Conservation (phyloP, 2,113 vertebrate species). For the Nothocercus julius region DNA sequence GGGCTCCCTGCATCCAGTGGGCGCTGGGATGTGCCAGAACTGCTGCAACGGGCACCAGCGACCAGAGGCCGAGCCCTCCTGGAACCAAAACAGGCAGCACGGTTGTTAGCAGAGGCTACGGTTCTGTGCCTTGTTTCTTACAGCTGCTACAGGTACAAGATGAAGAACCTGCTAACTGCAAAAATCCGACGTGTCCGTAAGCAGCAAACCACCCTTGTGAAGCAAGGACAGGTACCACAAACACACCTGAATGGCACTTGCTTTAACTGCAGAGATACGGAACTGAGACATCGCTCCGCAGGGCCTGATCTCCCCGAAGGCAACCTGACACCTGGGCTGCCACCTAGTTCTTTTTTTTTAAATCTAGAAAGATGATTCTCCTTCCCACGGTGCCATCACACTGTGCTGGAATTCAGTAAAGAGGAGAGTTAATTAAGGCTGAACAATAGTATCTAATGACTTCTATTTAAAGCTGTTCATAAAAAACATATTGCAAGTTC, state of each 20-base stretch:
- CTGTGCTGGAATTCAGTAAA: conserved; percentile 55
- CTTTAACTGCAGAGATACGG: not conserved
- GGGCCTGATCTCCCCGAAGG: not conserved
- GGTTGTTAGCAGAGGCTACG: not conserved
- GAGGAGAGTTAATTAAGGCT: conserved; percentile 68
- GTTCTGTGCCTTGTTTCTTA: not conserved
- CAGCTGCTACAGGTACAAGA: not conserved
- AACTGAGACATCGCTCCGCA: not conserved
- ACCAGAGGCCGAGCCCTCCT: not conserved
- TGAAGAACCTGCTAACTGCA: too few species aligned
- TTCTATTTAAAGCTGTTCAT: conserved; percentile 67
- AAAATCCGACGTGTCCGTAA: not conserved
- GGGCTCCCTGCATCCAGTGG: not conserved
- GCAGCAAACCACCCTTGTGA: not conserved
- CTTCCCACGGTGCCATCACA: not conserved
- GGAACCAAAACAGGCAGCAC: rapidly evolving
- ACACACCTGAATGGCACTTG: rapidly evolving
- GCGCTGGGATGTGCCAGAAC: not conserved
- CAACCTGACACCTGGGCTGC: not conserved
- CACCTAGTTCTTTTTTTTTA: not conserved
- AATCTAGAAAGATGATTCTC: conserved; percentile 33
- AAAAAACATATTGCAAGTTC: conserved; percentile 28
- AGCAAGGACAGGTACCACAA: not conserved
- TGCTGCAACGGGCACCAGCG: rapidly evolving
- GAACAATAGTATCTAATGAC: conserved; percentile 66